Evolutionary conservation across 2,113 vertebrate species (phyloP).

Genomic region (Balaeniceps rex): DNA sequence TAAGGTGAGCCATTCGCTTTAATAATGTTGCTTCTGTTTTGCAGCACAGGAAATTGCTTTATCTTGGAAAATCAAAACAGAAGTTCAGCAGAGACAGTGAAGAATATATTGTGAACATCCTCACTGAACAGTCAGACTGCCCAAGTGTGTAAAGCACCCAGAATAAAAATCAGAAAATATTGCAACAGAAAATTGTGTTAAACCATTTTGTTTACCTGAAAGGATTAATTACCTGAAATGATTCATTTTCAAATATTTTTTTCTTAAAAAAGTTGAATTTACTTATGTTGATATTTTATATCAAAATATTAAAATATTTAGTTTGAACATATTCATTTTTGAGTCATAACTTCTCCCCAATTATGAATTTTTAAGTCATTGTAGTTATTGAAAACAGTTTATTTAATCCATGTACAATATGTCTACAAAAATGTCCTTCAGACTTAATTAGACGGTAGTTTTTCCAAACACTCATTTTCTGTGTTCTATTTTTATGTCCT

Average conservation of each 20-base stretch:
- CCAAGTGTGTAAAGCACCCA: not conserved
- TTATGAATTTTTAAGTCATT: not conserved
- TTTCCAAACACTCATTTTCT: not conserved
- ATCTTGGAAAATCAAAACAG: not conserved
- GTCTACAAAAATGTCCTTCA: not conserved
- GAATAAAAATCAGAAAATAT: not conserved
- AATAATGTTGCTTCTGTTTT: not conserved
- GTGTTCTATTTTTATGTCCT: not conserved
- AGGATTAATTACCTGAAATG: not conserved
- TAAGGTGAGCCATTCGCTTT: not conserved
- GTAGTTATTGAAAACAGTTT: not conserved
- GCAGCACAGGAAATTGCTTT: not conserved
- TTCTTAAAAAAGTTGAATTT: not conserved
- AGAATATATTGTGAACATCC: not conserved
- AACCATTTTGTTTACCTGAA: not conserved
- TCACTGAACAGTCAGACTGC: not conserved
- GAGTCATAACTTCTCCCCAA: not conserved
- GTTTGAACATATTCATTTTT: not conserved
- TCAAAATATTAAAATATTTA: not conserved
- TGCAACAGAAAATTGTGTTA: rapidly evolving
- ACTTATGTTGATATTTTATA: not conserved
- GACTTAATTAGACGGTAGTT: not conserved
- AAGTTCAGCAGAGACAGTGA: not conserved
- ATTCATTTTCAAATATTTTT: not conserved
- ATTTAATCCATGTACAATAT: not conserved